Evolutionary conservation across 2,113 vertebrate species (phyloP), one percentile per base, ranked within the genome.

Genomic region (Neolamprologus sp.): DNA sequence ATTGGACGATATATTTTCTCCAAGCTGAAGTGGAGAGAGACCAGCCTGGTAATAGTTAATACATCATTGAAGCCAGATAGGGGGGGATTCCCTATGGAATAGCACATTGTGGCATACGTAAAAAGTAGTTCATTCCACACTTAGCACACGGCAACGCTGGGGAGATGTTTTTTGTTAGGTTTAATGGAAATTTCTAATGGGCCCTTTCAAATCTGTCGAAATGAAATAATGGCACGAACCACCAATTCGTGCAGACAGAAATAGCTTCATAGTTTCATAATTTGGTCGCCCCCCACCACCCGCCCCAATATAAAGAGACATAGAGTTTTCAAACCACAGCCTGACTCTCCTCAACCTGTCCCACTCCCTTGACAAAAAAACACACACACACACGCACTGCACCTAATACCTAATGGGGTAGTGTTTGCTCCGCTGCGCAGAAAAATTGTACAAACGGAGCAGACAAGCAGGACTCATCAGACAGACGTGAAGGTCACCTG

Each of bases 71-170:
- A 93, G 94, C 83, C 80, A 86, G 91, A 92, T 91, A 85, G 91
- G 82, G 89, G 88, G 63, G 91, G 90, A 93, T 94, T 95, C 95
- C 95, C 94, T 80, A 33, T 71, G 92, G 95, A 88, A 93, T 93
- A 84, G 89, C 85, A 92, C 93, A 88, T 93, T 92, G 94, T 95
- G 91, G 94, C 93, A 91, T 94, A 92, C 90, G 93, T 94, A 95
- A 95, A 95, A 96, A 95, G 95, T 96, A 96, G 95, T 95, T 95
- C 95, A 96, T 91, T 95, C 94, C 95, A 92, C 95, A 95, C 93
- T 95, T 95, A 95, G 95, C 93, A 87, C 92, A 92, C 91, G 90
- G 91, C 84, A 93, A 93, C 94, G 91, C 95, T 92, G 86, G 95
- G 95, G 95, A 95, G 93, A 93, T 91, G 93, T 93, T 95, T 94